Evolutionary conservation across 2,113 vertebrate genomes (phyloP).

Genomic region (Motacilla alba): DNA sequence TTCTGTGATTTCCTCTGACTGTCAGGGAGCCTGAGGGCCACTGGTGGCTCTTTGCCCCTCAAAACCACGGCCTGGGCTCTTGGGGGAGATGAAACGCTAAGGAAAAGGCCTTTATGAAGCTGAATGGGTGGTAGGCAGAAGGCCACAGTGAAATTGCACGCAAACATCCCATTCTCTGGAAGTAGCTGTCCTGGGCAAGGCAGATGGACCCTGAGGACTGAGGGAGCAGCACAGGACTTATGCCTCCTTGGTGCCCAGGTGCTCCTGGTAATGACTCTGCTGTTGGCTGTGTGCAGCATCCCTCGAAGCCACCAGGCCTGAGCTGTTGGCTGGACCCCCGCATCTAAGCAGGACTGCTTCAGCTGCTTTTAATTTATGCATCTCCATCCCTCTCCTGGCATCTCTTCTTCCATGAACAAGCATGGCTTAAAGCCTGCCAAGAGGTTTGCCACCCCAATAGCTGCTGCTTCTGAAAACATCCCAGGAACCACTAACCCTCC

Average conservation of each 20-base stretch:
- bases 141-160: neutral
- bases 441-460: neutral
- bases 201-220: rapidly evolving
- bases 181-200: neutral
- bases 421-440: neutral
- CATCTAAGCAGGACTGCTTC: neutral
- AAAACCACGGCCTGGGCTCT: neutral
- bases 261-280: neutral
- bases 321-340: neutral
- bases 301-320: rapidly evolving
- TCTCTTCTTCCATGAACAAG: neutral
- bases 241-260: rapidly evolving
- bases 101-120: neutral
- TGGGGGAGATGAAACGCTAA: neutral
- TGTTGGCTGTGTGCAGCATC: neutral
- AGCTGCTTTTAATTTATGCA: neutral
- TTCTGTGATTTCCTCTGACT: neutral
- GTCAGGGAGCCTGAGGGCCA: rapidly evolving
- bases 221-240: neutral
- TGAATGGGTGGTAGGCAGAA: neutral
- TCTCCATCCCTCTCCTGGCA: neutral
- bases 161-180: neutral
- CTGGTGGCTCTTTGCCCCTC: neutral
- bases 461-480: neutral
- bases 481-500: neutral